Conservation (phyloP, 2,797 vertebrate genomes). For the Borostomias antarcticus region DNA sequence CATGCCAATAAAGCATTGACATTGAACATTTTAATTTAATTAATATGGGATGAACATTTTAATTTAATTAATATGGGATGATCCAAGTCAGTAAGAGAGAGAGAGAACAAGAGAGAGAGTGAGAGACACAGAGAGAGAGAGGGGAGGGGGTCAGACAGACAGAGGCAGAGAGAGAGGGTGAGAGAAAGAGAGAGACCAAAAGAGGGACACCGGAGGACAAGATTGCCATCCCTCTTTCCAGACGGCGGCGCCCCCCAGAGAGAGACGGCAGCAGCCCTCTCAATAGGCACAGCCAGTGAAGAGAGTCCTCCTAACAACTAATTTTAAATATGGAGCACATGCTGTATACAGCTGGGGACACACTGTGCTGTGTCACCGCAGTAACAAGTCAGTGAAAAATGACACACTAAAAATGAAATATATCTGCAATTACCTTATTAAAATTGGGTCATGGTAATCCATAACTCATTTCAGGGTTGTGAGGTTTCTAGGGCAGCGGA, state of each 20-base stretch:
- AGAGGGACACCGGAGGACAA: too few species aligned
- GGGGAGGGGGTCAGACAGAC: too few species aligned
- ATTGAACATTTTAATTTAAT: too few species aligned
- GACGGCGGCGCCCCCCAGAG: too few species aligned
- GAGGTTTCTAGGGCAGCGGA: conserved; percentile 40
- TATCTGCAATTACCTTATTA: conserved; percentile 59
- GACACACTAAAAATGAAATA: conserved; percentile 49
- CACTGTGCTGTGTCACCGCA: conserved; percentile 20
- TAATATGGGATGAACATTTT: too few species aligned
- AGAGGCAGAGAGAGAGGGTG: too few species aligned
- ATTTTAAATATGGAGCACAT: conserved; percentile 33
- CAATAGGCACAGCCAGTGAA: too few species aligned
- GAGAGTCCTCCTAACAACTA: background rate
- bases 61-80: too few species aligned
- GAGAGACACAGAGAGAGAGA: too few species aligned
- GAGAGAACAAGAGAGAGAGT: background rate
- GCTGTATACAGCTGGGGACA: conserved; percentile 21
- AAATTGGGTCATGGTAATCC: conserved; percentile 63
- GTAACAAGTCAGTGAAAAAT: conserved; percentile 45
- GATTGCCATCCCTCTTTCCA: too few species aligned
- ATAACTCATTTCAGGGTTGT: conserved; percentile 59
- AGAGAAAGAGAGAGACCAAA: background rate
- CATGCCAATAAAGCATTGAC: too few species aligned
- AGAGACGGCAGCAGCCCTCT: too few species aligned
- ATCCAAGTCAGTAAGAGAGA: conserved; percentile 8